Conservation (phyloP, 2,113 vertebrate species). For the Amblyornis subalaris region DNA sequence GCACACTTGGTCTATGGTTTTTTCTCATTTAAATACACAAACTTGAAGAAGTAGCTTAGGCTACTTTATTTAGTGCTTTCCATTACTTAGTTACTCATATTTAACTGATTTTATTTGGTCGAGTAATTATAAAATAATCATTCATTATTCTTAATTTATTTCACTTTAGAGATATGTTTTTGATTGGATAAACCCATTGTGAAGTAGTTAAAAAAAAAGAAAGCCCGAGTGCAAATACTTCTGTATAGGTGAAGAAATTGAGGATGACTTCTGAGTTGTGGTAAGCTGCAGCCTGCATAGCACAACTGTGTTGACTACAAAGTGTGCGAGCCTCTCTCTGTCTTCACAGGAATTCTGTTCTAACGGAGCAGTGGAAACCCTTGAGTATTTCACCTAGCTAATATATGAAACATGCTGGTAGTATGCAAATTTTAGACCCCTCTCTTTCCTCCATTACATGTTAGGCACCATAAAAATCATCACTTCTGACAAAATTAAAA, state of each 20-base stretch:
- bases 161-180: background rate
- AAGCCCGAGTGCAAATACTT: background rate
- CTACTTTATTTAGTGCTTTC: background rate
- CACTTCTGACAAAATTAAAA: background rate
- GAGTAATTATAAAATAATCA: background rate
- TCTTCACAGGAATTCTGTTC: background rate
- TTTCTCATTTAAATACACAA: background rate
- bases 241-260: background rate
- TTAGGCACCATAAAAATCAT: background rate
- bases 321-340: background rate
- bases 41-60: background rate
- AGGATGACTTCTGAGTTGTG: background rate
- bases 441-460: background rate
- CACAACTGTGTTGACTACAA: background rate
- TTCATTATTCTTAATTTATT: background rate
- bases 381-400: background rate
- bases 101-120: background rate
- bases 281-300: background rate
- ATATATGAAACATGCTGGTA: background rate
- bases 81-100: background rate
- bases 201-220: background rate
- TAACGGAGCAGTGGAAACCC: background rate
- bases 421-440: background rate
- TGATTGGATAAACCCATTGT: background rate
- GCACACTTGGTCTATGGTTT: background rate